phyloP scores from a whole-genome alignment of 92 coral and sea anemone species.

The Pocillopora meandrina region DNA sequence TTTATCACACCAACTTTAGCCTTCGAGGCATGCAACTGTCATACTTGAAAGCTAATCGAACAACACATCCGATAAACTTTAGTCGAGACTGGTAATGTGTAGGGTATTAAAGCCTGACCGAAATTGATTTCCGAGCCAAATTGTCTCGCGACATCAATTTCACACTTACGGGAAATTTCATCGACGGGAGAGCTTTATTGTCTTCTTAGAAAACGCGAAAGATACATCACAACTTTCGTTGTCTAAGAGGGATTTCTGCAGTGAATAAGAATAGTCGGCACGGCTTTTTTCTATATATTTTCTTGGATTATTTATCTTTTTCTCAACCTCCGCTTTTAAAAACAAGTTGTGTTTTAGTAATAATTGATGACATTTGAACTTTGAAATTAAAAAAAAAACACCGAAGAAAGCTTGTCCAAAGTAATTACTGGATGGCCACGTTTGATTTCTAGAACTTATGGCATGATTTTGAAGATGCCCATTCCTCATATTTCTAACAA shows the following conservation, averaged over 20 bases:
- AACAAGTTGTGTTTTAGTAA: background rate
- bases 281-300: background rate
- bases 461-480: too few species aligned
- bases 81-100: too few species aligned
- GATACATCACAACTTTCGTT: background rate
- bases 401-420: background rate
- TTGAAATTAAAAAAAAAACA: background rate
- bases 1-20: too few species aligned
- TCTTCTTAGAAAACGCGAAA: background rate
- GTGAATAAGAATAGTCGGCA: background rate
- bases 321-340: background rate
- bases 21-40: too few species aligned
- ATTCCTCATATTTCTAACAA: too few species aligned
- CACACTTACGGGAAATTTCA: background rate
- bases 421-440: background rate
- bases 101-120: background rate
- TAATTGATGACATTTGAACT: background rate
- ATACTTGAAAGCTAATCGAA: too few species aligned
- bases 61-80: too few species aligned
- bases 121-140: background rate
- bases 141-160: background rate
- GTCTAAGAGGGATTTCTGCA: background rate
- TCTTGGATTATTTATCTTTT: background rate
- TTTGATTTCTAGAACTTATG: background rate
- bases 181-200: background rate